Evolutionary conservation across 2,888 invertebrate species (phyloP).

Genomic region (Eilema sororculum): DNA sequence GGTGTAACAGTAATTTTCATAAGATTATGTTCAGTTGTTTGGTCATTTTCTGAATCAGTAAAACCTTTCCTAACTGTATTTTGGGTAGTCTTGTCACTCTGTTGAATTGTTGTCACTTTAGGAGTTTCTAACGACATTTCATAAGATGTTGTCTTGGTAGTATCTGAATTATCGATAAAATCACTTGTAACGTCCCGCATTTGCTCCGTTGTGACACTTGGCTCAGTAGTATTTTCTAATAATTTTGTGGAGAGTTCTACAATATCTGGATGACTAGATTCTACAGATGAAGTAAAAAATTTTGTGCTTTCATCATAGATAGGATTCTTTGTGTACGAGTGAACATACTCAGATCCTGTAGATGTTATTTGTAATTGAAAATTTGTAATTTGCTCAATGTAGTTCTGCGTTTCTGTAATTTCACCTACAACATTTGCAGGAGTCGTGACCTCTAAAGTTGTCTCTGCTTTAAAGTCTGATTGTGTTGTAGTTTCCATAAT

Average conservation of each 20-base stretch:
- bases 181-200: background rate
- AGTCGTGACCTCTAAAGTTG: background rate
- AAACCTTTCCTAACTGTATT: background rate
- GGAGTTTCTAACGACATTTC: background rate
- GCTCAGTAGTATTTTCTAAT: background rate
- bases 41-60: background rate
- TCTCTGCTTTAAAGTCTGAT: background rate
- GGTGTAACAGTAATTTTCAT: background rate
- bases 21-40: background rate
- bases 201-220: background rate
- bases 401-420: background rate
- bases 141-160: background rate
- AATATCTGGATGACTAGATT: background rate
- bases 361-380: background rate
- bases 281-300: background rate
- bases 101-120: background rate
- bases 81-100: background rate
- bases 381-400: background rate
- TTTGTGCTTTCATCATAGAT: background rate
- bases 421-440: background rate
- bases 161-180: background rate
- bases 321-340: background rate
- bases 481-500: background rate
- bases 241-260: background rate
- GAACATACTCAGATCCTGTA: background rate